phyloP scores from a whole-genome alignment of 2,113 vertebrate species.

The Felis chaus region DNA sequence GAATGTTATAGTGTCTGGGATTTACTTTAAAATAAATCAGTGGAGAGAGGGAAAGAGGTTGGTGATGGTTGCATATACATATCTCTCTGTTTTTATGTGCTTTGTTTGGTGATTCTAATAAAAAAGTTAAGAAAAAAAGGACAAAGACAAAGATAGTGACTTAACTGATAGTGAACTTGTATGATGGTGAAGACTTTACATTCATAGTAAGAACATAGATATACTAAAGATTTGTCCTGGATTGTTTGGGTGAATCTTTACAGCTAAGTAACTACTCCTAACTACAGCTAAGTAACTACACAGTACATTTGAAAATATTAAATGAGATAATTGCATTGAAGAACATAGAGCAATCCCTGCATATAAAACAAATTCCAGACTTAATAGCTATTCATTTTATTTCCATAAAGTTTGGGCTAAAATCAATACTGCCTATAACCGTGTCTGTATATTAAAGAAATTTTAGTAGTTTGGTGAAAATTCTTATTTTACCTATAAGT shows the following conservation, averaged over 20 bases:
- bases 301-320: not conserved
- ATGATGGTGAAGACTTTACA: not conserved
- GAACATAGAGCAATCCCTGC: not conserved
- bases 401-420: not conserved
- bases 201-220: not conserved
- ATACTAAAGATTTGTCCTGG: not conserved
- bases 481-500: not conserved
- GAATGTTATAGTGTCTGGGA: not conserved
- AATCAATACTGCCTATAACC: not conserved
- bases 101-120: not conserved
- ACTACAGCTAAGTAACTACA: not conserved
- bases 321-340: not conserved
- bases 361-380: not conserved
- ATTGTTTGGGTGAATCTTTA: not conserved
- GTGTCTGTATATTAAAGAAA: not conserved
- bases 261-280: not conserved
- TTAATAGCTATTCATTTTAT: not conserved
- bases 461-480: not conserved
- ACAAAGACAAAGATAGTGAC: not conserved
- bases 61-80: not conserved
- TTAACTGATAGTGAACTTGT: not conserved
- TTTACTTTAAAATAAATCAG: not conserved
- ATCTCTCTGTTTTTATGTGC: not conserved
- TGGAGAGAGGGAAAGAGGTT: not conserved
- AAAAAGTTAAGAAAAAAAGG: not conserved